phyloP scores from a whole-genome alignment of 2,797 vertebrate genomes.

The Phalanger gymnotis region DNA sequence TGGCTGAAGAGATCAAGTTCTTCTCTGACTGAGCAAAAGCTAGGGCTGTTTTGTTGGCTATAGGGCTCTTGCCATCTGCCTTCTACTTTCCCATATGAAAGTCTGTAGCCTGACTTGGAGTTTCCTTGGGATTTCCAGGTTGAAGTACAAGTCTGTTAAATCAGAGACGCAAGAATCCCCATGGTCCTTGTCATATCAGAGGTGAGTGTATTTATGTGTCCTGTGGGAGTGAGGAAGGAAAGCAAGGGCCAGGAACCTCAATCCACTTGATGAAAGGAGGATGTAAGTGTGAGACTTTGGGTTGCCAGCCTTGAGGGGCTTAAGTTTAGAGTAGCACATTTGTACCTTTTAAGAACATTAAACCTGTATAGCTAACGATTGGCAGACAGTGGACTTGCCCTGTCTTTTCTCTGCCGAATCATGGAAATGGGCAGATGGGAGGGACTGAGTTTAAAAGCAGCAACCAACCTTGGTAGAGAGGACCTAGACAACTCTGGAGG shows the following conservation, averaged over 20 bases:
- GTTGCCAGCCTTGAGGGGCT: not conserved
- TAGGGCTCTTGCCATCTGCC: not conserved
- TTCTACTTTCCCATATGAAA: not conserved
- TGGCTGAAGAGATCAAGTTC: not conserved
- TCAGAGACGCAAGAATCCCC: not conserved
- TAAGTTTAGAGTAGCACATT: not conserved
- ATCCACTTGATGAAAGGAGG: not conserved
- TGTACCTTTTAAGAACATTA: not conserved
- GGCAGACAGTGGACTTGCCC: not conserved
- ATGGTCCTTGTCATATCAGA: not conserved
- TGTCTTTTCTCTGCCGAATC: not conserved
- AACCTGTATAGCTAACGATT: not conserved
- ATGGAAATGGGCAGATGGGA: not conserved
- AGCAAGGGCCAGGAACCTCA: not conserved
- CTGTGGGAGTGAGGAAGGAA: not conserved
- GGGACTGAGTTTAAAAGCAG: not conserved
- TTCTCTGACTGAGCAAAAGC: not conserved
- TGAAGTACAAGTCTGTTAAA: not conserved
- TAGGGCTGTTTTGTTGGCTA: not conserved
- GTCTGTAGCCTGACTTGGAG: not conserved
- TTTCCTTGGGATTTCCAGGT: not conserved
- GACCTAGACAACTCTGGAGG: not conserved
- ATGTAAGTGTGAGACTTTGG: not conserved
- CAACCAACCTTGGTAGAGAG: not conserved
- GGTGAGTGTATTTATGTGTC: not conserved